Conservation (phyloP, 2,797 vertebrate genomes). For the Arremon brunneinucha region DNA sequence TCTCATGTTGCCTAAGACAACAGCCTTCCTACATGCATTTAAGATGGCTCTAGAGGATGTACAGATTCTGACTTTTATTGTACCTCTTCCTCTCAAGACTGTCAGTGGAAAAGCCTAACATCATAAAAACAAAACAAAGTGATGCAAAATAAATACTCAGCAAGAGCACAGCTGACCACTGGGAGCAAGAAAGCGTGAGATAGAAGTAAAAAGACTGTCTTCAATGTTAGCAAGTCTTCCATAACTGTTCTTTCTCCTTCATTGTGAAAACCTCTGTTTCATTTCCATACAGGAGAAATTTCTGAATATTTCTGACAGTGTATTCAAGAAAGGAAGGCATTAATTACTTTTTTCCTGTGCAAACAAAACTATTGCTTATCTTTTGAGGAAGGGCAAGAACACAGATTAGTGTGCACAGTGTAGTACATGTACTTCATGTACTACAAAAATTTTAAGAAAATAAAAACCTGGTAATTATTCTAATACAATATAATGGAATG, state of each 20-base stretch:
- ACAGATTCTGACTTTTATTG: not conserved
- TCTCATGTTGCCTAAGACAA: not conserved
- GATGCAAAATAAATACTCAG: not conserved
- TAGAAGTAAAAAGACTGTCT: not conserved
- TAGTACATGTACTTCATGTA: not conserved
- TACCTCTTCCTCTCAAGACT: not conserved
- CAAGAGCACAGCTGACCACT: not conserved
- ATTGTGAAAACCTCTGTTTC: not conserved
- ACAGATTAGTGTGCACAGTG: not conserved
- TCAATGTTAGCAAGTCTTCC: not conserved
- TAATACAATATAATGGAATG: not conserved
- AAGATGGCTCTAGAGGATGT: not conserved
- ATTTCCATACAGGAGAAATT: not conserved
- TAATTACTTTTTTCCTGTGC: not conserved
- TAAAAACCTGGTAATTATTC: not conserved
- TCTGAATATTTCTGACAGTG: not conserved
- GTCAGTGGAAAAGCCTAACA: not conserved
- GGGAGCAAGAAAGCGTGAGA: not conserved
- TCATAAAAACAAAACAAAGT: not conserved
- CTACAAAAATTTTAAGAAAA: not conserved
- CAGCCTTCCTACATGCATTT: not conserved
- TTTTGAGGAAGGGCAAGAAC: not conserved
- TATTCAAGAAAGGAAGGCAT: not conserved
- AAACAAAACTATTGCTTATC: not conserved
- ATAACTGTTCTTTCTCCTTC: not conserved